Evolutionary conservation across 2,113 vertebrate genomes (phyloP).

Genomic region (Laticauda laticaudata): DNA sequence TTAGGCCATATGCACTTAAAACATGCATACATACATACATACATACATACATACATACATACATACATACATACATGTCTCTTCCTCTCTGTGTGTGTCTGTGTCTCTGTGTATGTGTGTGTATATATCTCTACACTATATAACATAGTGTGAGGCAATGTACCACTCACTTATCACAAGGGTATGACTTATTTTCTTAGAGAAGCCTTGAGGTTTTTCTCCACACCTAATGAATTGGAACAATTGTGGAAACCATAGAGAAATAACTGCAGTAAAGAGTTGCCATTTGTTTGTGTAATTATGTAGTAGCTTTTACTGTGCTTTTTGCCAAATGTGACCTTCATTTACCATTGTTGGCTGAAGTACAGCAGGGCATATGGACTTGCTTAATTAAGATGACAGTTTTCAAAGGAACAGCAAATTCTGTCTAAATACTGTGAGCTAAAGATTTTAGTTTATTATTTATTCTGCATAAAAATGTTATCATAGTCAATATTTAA

Average conservation of each 20-base stretch:
- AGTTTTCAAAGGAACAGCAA: not conserved
- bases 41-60: not conserved
- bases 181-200: not conserved
- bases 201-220: slow-evolving; percentile 14
- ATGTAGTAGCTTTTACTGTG: not conserved
- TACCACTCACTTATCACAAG: slow-evolving; percentile 18
- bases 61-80: no score
- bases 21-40: not conserved
- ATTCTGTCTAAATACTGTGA: not conserved
- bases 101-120: not conserved
- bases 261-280: not conserved
- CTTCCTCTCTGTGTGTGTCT: no score
- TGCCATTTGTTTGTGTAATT: slow-evolving; percentile 4
- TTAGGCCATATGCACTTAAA: slow-evolving; percentile 13
- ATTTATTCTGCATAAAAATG: not conserved
- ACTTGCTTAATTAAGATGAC: not conserved
- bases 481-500: slow-evolving; percentile 7
- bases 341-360: not conserved
- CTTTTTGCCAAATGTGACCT: not conserved
- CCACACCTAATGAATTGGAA: not conserved
- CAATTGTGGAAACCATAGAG: rapidly evolving
- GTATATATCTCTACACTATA: not conserved
- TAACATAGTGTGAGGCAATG: not conserved
- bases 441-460: not conserved
- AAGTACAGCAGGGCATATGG: not conserved